Conservation (phyloP, 2,888 invertebrate genomes). For the Itoplectis maculator region DNA sequence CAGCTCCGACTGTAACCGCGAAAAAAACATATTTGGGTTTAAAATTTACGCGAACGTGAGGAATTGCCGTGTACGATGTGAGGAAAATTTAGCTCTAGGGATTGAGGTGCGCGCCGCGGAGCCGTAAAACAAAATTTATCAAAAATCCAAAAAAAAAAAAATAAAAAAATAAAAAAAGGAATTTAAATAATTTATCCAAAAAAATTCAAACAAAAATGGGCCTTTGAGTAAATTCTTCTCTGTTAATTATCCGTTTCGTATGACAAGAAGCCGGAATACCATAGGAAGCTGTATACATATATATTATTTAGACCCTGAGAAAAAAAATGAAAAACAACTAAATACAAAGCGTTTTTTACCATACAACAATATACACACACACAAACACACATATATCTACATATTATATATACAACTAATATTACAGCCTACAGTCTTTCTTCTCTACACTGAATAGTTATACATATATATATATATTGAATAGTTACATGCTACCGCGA, state of each 20-base stretch:
- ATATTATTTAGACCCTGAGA: constrained; percentile 32
- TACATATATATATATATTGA: constrained; percentile 68
- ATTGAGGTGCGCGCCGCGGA: constrained; percentile 60
- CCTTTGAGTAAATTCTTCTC: not conserved
- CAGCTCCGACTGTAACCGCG: constrained; percentile 76
- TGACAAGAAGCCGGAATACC: constrained; percentile 71
- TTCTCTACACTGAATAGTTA: constrained; percentile 74
- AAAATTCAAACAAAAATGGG: not conserved
- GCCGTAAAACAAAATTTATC: constrained; percentile 42
- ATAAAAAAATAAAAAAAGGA: constrained; percentile 42
- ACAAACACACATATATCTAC: constrained; percentile 61
- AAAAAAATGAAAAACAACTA: constrained; percentile 48
- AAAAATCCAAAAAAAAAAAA: constrained; percentile 32
- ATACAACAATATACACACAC: constrained; percentile 59
- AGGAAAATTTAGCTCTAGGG: constrained; percentile 40
- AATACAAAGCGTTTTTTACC: constrained; percentile 62
- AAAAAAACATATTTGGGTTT: constrained; percentile 65
- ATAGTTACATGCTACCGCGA: constrained; percentile 71
- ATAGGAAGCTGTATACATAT: constrained; percentile 71
- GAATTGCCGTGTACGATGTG: constrained; percentile 79
- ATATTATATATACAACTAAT: constrained; percentile 71
- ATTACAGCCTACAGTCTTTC: constrained; percentile 77
- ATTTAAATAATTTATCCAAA: constrained; percentile 2
- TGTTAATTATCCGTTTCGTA: constrained; percentile 36
- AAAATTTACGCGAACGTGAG: constrained; percentile 78